Base-by-base conservation (phyloP, 2,888 invertebrate genomes). In the Pasiphila rectangulata region DNA sequence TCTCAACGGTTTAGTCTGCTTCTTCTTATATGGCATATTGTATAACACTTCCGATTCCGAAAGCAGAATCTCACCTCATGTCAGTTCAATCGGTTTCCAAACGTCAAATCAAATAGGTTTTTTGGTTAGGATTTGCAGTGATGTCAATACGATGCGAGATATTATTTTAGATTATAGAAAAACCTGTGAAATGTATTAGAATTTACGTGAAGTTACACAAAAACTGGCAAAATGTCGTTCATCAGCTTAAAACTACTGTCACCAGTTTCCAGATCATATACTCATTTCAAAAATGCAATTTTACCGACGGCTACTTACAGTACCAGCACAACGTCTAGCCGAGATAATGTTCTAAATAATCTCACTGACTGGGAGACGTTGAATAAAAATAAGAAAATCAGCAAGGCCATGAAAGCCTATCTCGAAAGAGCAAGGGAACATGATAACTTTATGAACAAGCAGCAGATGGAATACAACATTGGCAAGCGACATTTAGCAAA, bases 401-500 rank as follows among this genome's bases (percentile, higher is more conserved):
- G 94, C 77, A 95, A 94, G 86, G 96, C 97, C 4, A 98, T 98
- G 97, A 92, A 91, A 75, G 92, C 95, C 0, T 98, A 98, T 77
- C 85, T 98, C 51, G 93, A 96, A 73, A 90, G 96, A 67, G 94
- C 97, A 4, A 89, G 90, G 64, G 92, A 93, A 67, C 94, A 97
- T 72, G 94, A 96, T 69, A 91, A 93, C 52, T 96, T 97, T 69
- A 95, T 98, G 92, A 91, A 93, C 65, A 91, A 91, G 54, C 93
- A 97, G 79, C 89, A 90, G 37, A 78, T 91, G 6, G 96, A 98
- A 67, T 99, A 93, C 78, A 93, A 96, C 75, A 93, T 97, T 67
- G 99, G 99, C 9, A 96, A 95, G 76, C 90, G 98, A 20, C 98
- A 99, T 88, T 91, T 99, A 54, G 99, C 99, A 0, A 98, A 98